Base-by-base conservation (phyloP, 2,888 invertebrate species). In the Brachylomia viminalis region DNA sequence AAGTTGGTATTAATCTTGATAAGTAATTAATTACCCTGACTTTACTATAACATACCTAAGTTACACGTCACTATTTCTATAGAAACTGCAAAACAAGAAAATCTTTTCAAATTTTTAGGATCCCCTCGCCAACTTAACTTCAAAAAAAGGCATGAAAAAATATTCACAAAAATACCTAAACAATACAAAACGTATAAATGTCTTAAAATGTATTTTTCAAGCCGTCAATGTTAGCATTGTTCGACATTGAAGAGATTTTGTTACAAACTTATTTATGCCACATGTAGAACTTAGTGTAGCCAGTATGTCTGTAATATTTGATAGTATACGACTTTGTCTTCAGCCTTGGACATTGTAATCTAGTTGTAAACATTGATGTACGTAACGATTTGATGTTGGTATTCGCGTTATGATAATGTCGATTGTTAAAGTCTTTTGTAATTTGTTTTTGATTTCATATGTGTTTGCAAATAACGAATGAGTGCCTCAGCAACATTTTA, bases 301-400 rank as follows among this genome's bases (percentile, higher is more conserved):
- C 83, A 80, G 70, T 64, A 10, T 64, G 87, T 87, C 85, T 87
- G 79, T 80, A 33, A 86, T 72, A 75, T 87, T 83, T 58, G 84
- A 78, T 82, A 83, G 64, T 72, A 77, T 62, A 79, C 54, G 78
- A 83, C 78, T 77, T 74, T 80, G 87, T 86, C 73, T 76, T 66
- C 54, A 83, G 84, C 88, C 88, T 89, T 89, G 90, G 86, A 77
- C 64, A 83, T 82, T 87, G 73, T 85, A 89, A 89, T 89, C 85
- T 83, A 72, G 75, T 64, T 76, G 75, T 87, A 87, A 86, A 89
- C 82, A 86, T 74, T 73, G 71, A 62, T 87, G 87, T 83, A 86
- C 84, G 84, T 83, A 87, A 86, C 74, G 75, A 64, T 85, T 80
- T 84, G 82, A 88, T 76, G 81, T n/a, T n/a, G n/a, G n/a, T 83